These are phyloP conservation scores for Peromyscus melanophrys DNA, from an alignment of 2,797 vertebrate species.

Conservation along the genomic window DNA sequence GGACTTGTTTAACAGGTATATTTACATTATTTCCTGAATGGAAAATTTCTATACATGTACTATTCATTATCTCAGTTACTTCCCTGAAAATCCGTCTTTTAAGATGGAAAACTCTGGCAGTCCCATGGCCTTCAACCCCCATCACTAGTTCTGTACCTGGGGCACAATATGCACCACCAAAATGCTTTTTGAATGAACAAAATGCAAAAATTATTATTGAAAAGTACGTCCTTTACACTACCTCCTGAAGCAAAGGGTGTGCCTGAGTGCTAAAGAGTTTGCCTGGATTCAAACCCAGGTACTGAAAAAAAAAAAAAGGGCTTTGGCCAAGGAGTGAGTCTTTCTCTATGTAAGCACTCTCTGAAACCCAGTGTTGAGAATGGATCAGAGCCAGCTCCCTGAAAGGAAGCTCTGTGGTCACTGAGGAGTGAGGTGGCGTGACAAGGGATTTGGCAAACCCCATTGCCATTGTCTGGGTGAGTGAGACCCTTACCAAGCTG, in stretches of 20 bases:
- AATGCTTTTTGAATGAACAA: neutral
- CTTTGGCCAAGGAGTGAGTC: neutral
- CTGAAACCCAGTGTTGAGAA: neutral
- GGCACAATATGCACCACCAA: accelerated
- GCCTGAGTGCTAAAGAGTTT: no score
- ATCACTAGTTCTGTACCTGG: neutral
- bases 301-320: neutral
- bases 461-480: neutral
- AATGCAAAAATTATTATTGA: neutral
- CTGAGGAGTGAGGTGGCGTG: neutral
- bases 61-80: neutral
- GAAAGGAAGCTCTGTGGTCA: neutral
- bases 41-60: neutral
- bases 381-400: neutral
- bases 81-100: neutral
- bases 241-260: neutral
- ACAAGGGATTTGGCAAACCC: no score
- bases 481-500: neutral
- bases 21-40: neutral
- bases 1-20: neutral
- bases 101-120: neutral
- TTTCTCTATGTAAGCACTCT: neutral
- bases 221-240: neutral
- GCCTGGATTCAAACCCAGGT: neutral
- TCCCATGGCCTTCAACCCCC: neutral